Conservation (phyloP, 2,113 vertebrate species). For the Anolis carolinensis region DNA sequence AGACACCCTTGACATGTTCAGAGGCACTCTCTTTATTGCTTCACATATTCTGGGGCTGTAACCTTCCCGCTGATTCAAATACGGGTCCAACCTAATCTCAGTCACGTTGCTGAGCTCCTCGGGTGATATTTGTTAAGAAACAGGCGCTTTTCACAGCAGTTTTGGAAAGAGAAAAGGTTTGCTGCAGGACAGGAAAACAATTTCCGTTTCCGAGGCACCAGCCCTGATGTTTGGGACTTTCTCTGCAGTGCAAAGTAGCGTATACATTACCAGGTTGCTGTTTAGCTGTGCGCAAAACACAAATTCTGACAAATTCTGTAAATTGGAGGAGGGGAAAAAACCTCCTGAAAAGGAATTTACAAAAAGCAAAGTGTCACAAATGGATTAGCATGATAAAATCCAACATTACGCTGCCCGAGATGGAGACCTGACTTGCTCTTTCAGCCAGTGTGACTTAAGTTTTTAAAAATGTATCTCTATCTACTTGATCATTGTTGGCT, state of each 20-base stretch:
- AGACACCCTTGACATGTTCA: neutral
- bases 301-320: no score
- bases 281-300: no score
- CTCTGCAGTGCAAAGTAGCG: neutral
- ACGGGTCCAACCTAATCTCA: neutral
- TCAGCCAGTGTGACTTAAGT: no score
- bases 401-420: neutral
- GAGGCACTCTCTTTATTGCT: conserved; percentile 29
- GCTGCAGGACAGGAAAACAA: neutral
- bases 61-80: neutral
- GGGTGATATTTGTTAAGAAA: neutral
- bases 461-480: no score
- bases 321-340: neutral
- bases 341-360: neutral
- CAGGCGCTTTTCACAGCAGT: neutral
- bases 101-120: neutral
- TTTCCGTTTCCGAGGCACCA: neutral
- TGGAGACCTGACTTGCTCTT: no score
- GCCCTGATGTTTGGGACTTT: neutral
- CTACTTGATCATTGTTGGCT: no score
- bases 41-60: neutral
- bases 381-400: neutral
- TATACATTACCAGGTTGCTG: no score
- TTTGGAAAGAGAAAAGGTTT: neutral
- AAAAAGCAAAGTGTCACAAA: neutral